Evolutionary conservation across 2,113 vertebrate genomes (phyloP).

Genomic region (Apodemus sylvaticus): DNA sequence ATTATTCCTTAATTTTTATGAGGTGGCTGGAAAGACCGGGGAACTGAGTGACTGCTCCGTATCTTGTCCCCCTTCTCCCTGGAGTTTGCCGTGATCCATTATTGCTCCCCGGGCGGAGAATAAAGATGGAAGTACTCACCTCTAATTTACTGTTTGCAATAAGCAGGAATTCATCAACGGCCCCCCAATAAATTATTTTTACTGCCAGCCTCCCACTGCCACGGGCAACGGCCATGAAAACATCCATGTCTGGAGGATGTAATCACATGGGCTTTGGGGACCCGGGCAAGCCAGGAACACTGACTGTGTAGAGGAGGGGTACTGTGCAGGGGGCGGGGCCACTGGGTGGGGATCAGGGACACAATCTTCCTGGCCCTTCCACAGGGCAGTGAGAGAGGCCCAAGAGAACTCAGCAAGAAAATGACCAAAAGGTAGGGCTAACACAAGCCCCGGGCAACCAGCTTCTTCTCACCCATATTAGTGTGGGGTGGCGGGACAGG

Average conservation of each 20-base stretch:
- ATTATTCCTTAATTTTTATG: conserved; percentile 76
- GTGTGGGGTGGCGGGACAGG: not conserved
- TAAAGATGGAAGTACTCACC: conserved; percentile 72
- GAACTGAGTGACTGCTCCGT: conserved; percentile 46
- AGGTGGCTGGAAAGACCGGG: conserved; percentile 39
- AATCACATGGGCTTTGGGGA: not conserved
- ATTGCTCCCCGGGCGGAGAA: conserved; percentile 76
- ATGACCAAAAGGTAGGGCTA: not conserved
- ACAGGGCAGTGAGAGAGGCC: too few species aligned
- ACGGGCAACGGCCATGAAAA: not conserved
- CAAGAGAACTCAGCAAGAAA: too few species aligned
- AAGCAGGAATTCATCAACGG: conserved; percentile 80
- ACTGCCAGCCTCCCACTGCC: conserved; percentile 71
- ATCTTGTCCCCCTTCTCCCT: conserved; percentile 9
- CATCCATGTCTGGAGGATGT: not conserved
- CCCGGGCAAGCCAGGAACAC: accelerated
- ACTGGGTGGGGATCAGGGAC: accelerated
- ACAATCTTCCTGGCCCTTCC: not conserved
- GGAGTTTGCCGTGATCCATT: not conserved
- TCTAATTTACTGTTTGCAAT: conserved; percentile 82
- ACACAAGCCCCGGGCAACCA: not conserved
- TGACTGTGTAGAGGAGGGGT: accelerated
- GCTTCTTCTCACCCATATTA: accelerated
- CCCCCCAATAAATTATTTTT: conserved; percentile 78
- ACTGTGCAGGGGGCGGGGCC: accelerated